Percentiles rank a stretch among this genome's conserved stretches.
Conservation (phyloP, 1,140 invertebrate species). For the Macrosteles quadrilineatus region DNA sequence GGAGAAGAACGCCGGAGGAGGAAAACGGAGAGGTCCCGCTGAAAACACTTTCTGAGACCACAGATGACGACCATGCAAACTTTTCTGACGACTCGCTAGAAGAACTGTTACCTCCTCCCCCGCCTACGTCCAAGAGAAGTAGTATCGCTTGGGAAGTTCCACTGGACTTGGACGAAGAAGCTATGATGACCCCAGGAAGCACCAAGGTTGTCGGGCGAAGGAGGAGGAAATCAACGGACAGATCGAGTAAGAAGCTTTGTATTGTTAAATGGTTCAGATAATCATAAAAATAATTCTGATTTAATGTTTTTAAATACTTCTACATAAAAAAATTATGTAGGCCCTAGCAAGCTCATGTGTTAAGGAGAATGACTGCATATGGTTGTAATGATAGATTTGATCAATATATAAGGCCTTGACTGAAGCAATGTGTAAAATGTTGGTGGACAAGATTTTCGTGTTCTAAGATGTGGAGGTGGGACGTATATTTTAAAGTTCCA, state of each 20-base stretch:
- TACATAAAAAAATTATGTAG: too few species aligned
- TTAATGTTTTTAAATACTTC: too few species aligned
- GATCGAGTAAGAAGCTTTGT: slow-evolving; percentile 53
- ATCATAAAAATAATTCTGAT: too few species aligned
- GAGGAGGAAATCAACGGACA: slow-evolving; percentile 55
- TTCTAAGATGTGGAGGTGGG: too few species aligned
- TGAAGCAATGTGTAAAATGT: too few species aligned
- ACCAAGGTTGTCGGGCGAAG: slow-evolving; percentile 65
- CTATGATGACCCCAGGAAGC: slow-evolving; percentile 68
- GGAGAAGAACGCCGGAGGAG: slow-evolving; percentile 51
- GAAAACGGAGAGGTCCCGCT: slow-evolving; percentile 42
- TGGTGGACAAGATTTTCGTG: too few species aligned
- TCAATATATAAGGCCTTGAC: too few species aligned
- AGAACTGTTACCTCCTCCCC: slow-evolving; percentile 51
- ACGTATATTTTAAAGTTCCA: too few species aligned
- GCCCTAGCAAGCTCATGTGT: too few species aligned
- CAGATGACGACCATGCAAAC: slow-evolving; percentile 64
- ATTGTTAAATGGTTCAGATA: too few species aligned
- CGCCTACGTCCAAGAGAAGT: slow-evolving; percentile 59
- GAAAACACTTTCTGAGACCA: slow-evolving; percentile 34
- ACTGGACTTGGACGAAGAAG: slow-evolving; percentile 59
- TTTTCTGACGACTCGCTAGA: slow-evolving; percentile 83
- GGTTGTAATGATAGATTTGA: too few species aligned
- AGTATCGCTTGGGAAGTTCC: slow-evolving; percentile 83
- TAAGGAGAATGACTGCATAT: too few species aligned